Evolutionary conservation across 2,797 vertebrate species (phyloP).

Genomic region (Phoebastria nigripes): DNA sequence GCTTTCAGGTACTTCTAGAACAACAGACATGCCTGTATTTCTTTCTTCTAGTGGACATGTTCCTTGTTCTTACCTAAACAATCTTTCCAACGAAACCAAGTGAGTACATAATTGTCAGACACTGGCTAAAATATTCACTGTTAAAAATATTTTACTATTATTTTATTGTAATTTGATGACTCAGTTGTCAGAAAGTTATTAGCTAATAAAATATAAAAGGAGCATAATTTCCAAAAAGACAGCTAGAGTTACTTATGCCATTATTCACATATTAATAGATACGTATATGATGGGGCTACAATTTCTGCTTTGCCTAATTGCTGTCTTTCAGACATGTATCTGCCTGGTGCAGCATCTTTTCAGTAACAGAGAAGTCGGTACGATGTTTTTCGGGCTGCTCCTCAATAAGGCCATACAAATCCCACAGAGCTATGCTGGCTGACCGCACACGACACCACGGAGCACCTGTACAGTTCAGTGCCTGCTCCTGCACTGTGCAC

Average conservation of each 20-base stretch:
- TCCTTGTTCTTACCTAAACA: not conserved
- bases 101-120: not conserved
- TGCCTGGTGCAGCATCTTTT: not conserved
- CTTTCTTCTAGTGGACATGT: not conserved
- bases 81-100: not conserved
- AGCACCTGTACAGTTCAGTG: not conserved
- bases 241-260: not conserved
- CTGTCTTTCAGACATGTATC: not conserved
- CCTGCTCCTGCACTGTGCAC: not conserved
- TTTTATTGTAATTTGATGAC: not conserved
- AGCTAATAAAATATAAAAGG: not conserved
- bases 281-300: not conserved
- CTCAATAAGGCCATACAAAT: rapidly evolving
- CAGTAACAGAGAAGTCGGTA: not conserved
- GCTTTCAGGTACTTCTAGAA: not conserved
- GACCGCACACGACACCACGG: rapidly evolving
- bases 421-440: not conserved
- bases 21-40: not conserved
- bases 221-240: not conserved
- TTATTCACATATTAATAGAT: not conserved
- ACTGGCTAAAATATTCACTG: not conserved
- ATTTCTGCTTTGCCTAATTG: not conserved
- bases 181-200: not conserved
- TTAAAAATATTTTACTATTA: not conserved
- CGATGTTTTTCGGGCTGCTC: not conserved